A percentile compares a stretch with the other conserved stretches of the same genome.
phyloP scores from a whole-genome alignment of 2,113 vertebrate species.

The Meriones unguiculatus region DNA sequence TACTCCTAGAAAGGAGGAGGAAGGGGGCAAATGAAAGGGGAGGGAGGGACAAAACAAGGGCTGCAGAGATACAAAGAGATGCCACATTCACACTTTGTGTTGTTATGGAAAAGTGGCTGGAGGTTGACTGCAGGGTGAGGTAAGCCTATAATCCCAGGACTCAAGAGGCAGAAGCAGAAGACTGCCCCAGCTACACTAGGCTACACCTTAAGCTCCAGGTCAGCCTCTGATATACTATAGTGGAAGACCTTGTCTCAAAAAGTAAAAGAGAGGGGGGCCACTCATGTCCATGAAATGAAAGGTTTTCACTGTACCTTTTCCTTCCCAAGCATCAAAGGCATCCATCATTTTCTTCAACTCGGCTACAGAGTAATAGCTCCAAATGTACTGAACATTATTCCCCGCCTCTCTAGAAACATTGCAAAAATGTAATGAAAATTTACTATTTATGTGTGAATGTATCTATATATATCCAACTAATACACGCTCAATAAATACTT shows the following conservation, averaged over 20 bases:
- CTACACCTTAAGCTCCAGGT: background rate
- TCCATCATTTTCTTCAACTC: constrained; percentile 89
- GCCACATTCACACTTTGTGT: constrained; percentile 40
- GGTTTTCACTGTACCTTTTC: constrained; percentile 83
- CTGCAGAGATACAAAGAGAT: background rate
- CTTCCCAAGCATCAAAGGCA: constrained; percentile 87
- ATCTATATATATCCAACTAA: background rate
- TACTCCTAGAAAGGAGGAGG: background rate
- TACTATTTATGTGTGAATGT: background rate
- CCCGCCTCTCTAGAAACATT: constrained; percentile 88
- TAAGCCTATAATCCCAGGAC: background rate
- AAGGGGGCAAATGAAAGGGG: background rate
- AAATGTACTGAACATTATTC: constrained; percentile 89
- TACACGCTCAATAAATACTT: background rate
- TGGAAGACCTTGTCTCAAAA: background rate
- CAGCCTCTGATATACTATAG: background rate
- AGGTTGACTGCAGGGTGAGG: background rate
- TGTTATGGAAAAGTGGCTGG: constrained; percentile 21
- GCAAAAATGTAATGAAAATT: constrained; percentile 68
- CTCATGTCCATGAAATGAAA: constrained; percentile 40
- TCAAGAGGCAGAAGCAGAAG: background rate
- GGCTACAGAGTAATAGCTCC: constrained; percentile 88
- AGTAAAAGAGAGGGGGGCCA: background rate
- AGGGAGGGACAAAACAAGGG: background rate
- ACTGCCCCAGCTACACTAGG: background rate